These are phyloP conservation scores for Syngnathoides biaculeatus DNA, from an alignment of 2,113 vertebrate genomes.

Conservation along the genomic window DNA sequence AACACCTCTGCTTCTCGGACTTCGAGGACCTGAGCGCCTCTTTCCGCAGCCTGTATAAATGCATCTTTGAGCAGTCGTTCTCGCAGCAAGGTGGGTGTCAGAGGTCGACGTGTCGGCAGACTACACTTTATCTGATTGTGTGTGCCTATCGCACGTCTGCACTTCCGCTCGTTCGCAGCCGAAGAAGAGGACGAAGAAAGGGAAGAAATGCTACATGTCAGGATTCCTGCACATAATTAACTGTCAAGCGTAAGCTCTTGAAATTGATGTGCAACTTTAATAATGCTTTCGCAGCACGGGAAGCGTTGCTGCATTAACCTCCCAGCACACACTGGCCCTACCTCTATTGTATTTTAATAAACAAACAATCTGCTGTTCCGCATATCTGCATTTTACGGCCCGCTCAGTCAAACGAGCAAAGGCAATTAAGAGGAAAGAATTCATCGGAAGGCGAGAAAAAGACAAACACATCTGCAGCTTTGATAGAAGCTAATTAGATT, in stretches of 20 bases:
- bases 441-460: constrained; percentile 44
- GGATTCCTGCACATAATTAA: constrained; percentile 54
- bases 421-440: constrained; percentile 68
- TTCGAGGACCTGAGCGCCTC: constrained; percentile 86
- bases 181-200: neutral
- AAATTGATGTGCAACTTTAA: constrained; percentile 40
- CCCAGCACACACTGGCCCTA: constrained; percentile 35
- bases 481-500: constrained; percentile 74
- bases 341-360: constrained; percentile 64
- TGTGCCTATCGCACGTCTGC: constrained; percentile 15
- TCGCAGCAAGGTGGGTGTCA: constrained; percentile 78
- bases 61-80: constrained; percentile 84
- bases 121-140: constrained; percentile 10
- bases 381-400: constrained; percentile 66
- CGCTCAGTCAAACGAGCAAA: constrained; percentile 69
- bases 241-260: constrained; percentile 52
- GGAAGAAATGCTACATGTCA: constrained; percentile 20
- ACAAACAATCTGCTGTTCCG: constrained; percentile 68
- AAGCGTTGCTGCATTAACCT: constrained; percentile 49
- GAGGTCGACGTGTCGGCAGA: constrained; percentile 3
- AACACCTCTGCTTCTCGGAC: constrained; percentile 79
- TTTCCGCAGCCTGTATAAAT: constrained; percentile 86
- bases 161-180: constrained; percentile 5
- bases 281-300: constrained; percentile 41
- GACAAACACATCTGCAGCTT: constrained; percentile 57